Evolutionary conservation across 2,113 vertebrate genomes (phyloP).

Genomic region (Scolopax mira): DNA sequence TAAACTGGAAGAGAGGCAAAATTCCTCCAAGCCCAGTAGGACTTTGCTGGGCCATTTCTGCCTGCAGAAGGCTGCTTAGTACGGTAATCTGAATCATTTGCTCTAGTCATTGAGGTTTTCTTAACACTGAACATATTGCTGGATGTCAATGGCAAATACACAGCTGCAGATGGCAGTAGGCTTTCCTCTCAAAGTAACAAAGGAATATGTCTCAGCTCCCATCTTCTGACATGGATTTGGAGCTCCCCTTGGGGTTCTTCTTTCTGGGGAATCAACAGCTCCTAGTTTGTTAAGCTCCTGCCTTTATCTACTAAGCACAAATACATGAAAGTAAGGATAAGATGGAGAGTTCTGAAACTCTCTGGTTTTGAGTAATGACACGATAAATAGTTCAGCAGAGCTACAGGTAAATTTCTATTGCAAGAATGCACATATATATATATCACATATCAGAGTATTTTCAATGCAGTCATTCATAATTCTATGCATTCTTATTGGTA

Average conservation of each 20-base stretch:
- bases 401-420: background rate
- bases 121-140: background rate
- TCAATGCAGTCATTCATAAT: background rate
- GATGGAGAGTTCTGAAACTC: background rate
- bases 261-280: background rate
- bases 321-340: background rate
- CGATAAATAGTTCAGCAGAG: background rate
- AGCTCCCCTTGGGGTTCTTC: background rate
- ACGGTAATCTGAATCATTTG: background rate
- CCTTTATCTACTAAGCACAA: background rate
- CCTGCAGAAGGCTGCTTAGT: background rate
- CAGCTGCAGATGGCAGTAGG: background rate
- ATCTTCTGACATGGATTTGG: background rate
- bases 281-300: background rate
- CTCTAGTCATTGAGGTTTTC: background rate
- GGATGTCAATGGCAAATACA: background rate
- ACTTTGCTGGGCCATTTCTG: background rate
- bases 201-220: background rate
- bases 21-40: constrained; percentile 15
- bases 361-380: background rate
- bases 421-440: background rate
- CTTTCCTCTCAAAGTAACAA: background rate
- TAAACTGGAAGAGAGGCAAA: background rate
- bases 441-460: background rate
- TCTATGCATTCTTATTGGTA: background rate